phyloP scores from a whole-genome alignment of 2,888 invertebrate species.

The Spisula solida region DNA sequence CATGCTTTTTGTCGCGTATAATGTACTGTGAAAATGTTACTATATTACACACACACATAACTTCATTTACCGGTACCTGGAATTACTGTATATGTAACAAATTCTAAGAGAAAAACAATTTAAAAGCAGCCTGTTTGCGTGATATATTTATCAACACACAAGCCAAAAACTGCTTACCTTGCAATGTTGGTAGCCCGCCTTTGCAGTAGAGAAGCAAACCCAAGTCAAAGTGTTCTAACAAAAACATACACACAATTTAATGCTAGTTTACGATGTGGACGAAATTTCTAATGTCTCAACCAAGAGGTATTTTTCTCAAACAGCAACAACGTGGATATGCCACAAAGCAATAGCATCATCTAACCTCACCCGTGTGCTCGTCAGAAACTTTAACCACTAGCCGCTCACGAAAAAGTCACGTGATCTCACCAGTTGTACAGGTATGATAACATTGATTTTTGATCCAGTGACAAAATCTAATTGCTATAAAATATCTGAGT shows the following conservation, averaged over 20 bases:
- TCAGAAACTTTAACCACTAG: background rate
- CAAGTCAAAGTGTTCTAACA: background rate
- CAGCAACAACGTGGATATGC: background rate
- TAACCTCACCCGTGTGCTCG: background rate
- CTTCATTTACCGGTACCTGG: no score
- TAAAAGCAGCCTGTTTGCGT: no score
- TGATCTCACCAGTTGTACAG: background rate
- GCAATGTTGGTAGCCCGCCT: background rate
- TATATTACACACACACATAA: no score
- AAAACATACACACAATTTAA: background rate
- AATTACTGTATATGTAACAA: no score
- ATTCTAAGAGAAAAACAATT: no score
- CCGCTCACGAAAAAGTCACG: background rate
- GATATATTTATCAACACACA: no score
- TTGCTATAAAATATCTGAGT: slow-evolving; percentile 6
- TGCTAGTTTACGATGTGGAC: background rate
- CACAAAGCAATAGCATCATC: slow-evolving; percentile 12
- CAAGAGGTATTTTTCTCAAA: background rate
- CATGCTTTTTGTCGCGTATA: no score
- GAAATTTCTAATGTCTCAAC: background rate
- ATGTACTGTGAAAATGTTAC: no score
- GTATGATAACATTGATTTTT: slow-evolving; percentile 11
- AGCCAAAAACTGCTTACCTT: slow-evolving; percentile 2
- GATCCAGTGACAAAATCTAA: slow-evolving; percentile 24
- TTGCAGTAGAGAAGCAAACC: background rate